Conservation (phyloP, 2,888 invertebrate genomes). For the Melanchra persicariae region DNA sequence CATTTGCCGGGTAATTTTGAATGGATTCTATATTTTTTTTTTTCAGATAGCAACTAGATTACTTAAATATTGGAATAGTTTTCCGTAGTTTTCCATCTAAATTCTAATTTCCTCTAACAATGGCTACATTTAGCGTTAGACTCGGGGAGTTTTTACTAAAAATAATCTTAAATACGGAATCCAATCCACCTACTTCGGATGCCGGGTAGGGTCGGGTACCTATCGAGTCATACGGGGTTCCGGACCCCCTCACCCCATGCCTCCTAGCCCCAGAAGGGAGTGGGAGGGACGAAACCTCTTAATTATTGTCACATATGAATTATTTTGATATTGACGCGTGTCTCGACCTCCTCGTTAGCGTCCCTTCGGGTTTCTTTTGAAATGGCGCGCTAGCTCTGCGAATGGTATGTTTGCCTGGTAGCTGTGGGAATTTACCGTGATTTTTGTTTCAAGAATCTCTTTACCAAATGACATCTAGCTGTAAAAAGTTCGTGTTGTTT, state of each 20-base stretch:
- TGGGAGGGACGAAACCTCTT: slow-evolving; percentile 76
- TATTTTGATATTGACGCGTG: slow-evolving; percentile 87
- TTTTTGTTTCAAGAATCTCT: slow-evolving; percentile 49
- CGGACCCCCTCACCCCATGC: slow-evolving; percentile 66
- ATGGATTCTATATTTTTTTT: not conserved
- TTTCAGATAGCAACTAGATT: not conserved
- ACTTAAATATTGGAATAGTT: slow-evolving; percentile 1
- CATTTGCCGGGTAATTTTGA: not conserved
- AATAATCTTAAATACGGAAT: slow-evolving; percentile 69
- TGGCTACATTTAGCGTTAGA: slow-evolving; percentile 30
- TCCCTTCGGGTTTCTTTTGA: slow-evolving; percentile 71
- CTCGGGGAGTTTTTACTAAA: slow-evolving; percentile 52
- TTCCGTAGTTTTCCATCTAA: not conserved
- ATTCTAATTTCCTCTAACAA: slow-evolving; percentile 20
- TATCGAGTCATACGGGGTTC: slow-evolving; percentile 75
- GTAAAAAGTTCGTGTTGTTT: slow-evolving; percentile 16
- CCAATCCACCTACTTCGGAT: slow-evolving; percentile 69
- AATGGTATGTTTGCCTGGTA: slow-evolving; percentile 60
- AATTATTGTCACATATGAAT: slow-evolving; percentile 90
- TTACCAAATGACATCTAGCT: slow-evolving; percentile 31
- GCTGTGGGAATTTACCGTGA: slow-evolving; percentile 31
- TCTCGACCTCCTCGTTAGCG: slow-evolving; percentile 70
- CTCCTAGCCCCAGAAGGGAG: slow-evolving; percentile 73
- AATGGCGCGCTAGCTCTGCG: slow-evolving; percentile 50
- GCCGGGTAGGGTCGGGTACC: slow-evolving; percentile 67